Evolutionary conservation across 2,888 invertebrate species (phyloP).

Genomic region (Orthosia gracilis): DNA sequence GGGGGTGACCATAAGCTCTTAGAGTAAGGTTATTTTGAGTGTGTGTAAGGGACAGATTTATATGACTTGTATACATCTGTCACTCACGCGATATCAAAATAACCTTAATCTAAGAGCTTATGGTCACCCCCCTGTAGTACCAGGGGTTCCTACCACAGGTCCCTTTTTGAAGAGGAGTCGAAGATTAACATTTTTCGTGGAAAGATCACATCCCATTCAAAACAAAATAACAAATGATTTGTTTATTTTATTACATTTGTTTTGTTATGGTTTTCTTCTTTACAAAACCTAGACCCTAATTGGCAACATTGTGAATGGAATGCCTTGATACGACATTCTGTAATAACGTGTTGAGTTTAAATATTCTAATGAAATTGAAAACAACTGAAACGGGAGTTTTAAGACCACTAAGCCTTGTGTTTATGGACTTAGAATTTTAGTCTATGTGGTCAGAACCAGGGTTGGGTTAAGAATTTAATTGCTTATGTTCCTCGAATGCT

Average conservation of each 20-base stretch:
- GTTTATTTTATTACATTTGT: constrained; percentile 8
- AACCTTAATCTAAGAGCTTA: too few relatives aligned
- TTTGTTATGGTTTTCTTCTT: constrained; percentile 12
- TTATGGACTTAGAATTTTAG: constrained; percentile 27
- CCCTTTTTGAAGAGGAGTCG: neutral
- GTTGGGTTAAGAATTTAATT: neutral
- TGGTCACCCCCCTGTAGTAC: too few relatives aligned
- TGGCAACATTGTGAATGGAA: constrained; percentile 29
- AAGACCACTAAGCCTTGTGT: constrained; percentile 20
- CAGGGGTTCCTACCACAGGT: neutral
- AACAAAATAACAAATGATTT: constrained; percentile 1
- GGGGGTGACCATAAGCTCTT: too few relatives aligned
- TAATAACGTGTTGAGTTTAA: constrained; percentile 49
- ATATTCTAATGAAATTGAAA: constrained; percentile 47
- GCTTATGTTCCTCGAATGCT: too few relatives aligned
- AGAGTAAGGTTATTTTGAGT: too few relatives aligned
- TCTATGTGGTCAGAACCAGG: neutral
- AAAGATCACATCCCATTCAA: neutral
- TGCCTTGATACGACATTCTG: constrained; percentile 18
- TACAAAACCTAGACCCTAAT: constrained; percentile 31
- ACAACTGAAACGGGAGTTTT: constrained; percentile 26
- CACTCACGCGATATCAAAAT: too few relatives aligned
- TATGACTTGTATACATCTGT: too few relatives aligned
- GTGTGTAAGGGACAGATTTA: too few relatives aligned
- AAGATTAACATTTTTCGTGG: too few relatives aligned